phyloP scores from a whole-genome alignment of 2,888 invertebrate genomes.

The Caenorhabditis sulstoni region DNA sequence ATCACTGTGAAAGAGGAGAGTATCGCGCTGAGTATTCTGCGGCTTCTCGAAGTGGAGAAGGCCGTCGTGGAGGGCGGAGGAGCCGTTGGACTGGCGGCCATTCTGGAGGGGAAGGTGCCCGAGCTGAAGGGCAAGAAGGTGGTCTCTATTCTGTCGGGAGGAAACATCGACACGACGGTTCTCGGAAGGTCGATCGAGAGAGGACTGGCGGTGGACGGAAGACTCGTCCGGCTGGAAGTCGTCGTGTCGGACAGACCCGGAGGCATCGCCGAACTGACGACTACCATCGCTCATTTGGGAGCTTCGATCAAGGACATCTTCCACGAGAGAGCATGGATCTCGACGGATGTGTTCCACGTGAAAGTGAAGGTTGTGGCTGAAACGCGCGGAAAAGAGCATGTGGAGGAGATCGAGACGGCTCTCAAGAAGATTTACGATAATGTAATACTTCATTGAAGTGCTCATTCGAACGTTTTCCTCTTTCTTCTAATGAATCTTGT shows the following conservation, averaged over 20 bases:
- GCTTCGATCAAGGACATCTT: conserved; percentile 91
- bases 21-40: conserved; percentile 83
- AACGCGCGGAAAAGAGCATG: conserved; percentile 89
- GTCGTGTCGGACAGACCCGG: conserved; percentile 83
- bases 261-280: conserved; percentile 82
- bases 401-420: conserved; percentile 84
- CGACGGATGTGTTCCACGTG: conserved; percentile 89
- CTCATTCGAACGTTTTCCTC: background rate
- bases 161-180: conserved; percentile 83
- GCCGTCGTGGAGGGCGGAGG: conserved; percentile 94
- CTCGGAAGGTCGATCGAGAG: conserved; percentile 81
- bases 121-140: conserved; percentile 87
- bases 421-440: conserved; percentile 81
- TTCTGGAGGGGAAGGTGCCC: conserved; percentile 88
- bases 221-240: conserved; percentile 82
- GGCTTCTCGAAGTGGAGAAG: conserved; percentile 82
- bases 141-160: conserved; percentile 83
- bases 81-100: conserved; percentile 89
- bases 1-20: conserved; percentile 81
- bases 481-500: background rate
- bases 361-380: conserved; percentile 88
- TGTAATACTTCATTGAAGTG: conserved; percentile 53
- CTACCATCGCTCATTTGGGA: conserved; percentile 81
- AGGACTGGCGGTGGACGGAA: conserved; percentile 83
- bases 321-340: conserved; percentile 95